phyloP scores from a whole-genome alignment of 1,140 invertebrate species.

The Lysiphlebus fabarum region DNA sequence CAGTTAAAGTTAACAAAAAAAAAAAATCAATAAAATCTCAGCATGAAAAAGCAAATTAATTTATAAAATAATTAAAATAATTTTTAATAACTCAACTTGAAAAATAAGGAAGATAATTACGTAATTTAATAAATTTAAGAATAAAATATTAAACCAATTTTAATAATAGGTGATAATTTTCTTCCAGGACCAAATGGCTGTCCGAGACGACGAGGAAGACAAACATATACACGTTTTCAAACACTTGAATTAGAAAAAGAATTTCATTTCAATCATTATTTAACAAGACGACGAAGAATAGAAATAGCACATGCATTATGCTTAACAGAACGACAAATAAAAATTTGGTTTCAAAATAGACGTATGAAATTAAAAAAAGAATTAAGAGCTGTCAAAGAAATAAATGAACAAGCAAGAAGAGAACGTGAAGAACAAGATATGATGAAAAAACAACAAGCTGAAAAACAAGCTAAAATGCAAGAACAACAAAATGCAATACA shows the following conservation, averaged over 20 bases:
- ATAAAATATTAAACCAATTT: no score
- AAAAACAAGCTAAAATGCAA: conserved; percentile 75
- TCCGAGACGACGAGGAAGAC: conserved; percentile 85
- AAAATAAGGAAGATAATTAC: conserved; percentile 19
- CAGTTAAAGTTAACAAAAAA: neutral
- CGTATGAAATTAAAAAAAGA: conserved; percentile 99
- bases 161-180: conserved; percentile 37
- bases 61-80: neutral
- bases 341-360: conserved; percentile 97
- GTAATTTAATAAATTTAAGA: no score
- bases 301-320: conserved; percentile 96
- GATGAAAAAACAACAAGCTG: conserved; percentile 85
- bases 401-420: conserved; percentile 87
- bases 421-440: conserved; percentile 87
- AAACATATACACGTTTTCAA: conserved; percentile 95
- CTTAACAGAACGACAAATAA: conserved; percentile 93
- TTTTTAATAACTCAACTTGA: conserved; percentile 5
- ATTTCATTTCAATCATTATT: conserved; percentile 97
- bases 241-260: conserved; percentile 95
- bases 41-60: neutral
- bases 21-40: neutral
- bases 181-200: conserved; percentile 92
- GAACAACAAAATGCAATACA: conserved; percentile 58
- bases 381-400: conserved; percentile 86
- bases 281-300: conserved; percentile 91